phyloP scores from a whole-genome alignment of 2,888 invertebrate genomes.

The Agrilus biguttatus region DNA sequence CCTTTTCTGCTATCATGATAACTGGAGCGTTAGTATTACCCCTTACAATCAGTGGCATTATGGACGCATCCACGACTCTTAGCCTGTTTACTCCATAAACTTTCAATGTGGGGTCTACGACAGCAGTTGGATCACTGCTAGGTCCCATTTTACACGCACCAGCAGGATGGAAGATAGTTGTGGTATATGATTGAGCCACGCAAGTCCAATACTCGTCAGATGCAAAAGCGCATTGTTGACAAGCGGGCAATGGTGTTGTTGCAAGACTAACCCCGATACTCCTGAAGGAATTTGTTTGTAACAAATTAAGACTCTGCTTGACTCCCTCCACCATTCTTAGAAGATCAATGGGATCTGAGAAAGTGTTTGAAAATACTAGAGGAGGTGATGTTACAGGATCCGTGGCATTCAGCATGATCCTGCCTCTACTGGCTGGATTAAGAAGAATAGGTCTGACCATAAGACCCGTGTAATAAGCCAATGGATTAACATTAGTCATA shows the following conservation, averaged over 20 bases:
- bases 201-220: slow-evolving; percentile 54
- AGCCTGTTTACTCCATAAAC: slow-evolving; percentile 48
- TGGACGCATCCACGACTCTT: slow-evolving; percentile 52
- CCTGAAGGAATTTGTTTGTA: slow-evolving; percentile 43
- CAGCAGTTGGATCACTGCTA: slow-evolving; percentile 41
- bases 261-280: slow-evolving; percentile 40
- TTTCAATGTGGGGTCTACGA: slow-evolving; percentile 47
- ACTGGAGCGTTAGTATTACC: slow-evolving; percentile 32
- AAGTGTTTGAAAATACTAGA: slow-evolving; percentile 55
- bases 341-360: slow-evolving; percentile 46
- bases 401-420: slow-evolving; percentile 44
- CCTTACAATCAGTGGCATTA: slow-evolving; percentile 45
- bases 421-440: slow-evolving; percentile 48
- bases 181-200: slow-evolving; percentile 46
- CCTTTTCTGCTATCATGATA: slow-evolving; percentile 32
- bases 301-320: slow-evolving; percentile 42
- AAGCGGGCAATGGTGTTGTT: slow-evolving; percentile 41
- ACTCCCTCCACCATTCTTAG: slow-evolving; percentile 46
- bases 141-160: slow-evolving; percentile 63
- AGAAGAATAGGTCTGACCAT: slow-evolving; percentile 46
- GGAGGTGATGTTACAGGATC: slow-evolving; percentile 62
- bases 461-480: slow-evolving; percentile 48
- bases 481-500: slow-evolving; percentile 33
- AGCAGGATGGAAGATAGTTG: slow-evolving; percentile 54
- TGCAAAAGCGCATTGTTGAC: slow-evolving; percentile 40